Evolutionary conservation across 2,113 vertebrate genomes (phyloP), one percentile per base, ranked within the genome.

Genomic region (Lepisosteus oculatus): DNA sequence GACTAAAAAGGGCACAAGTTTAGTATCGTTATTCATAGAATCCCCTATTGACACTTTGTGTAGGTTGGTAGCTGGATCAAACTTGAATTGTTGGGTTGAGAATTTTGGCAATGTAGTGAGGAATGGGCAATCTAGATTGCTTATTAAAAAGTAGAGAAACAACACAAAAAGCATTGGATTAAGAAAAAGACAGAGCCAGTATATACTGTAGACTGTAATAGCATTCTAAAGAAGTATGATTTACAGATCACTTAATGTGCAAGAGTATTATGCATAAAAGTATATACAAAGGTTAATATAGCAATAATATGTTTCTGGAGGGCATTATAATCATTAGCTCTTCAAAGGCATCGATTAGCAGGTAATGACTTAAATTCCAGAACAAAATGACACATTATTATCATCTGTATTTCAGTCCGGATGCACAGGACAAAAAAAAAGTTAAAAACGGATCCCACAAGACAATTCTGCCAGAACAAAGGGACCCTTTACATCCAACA

Each of bases 261-360:
- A 85, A 80, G 80, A 89, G 86, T 90, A 89, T 89, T 92, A 88
- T 90, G 87, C 90, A 92, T 93, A 93, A 92, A 93, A 93, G 91
- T 92, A 93, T 93, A 93, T 93, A 93, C 90, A 93, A 93, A 93
- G 91, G 91, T 93, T 92, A 93, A 92, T 93, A 91, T 92, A 90
- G 89, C 90, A 91, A 92, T 93, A 93, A 93, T 93, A 93, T 90
- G 89, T 91, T 93, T 88, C 91, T 93, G 90, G 91, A 93, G 91
- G 91, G 91, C 91, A 93, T 92, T 91, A 90, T 85, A 92, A 93
- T 93, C 91, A 90, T 93, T 93, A 93, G 91, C 90, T 90, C 90
- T 92, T 89, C 89, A 89, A 86, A 89, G 90, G 89, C 92, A 93
- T 92, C 91, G 92, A 93, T 93, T 93, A 93, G 91, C 90, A 91